These are phyloP conservation scores for Spodoptera littoralis DNA, from an alignment of 2,888 invertebrate genomes.

Conservation along the genomic window DNA sequence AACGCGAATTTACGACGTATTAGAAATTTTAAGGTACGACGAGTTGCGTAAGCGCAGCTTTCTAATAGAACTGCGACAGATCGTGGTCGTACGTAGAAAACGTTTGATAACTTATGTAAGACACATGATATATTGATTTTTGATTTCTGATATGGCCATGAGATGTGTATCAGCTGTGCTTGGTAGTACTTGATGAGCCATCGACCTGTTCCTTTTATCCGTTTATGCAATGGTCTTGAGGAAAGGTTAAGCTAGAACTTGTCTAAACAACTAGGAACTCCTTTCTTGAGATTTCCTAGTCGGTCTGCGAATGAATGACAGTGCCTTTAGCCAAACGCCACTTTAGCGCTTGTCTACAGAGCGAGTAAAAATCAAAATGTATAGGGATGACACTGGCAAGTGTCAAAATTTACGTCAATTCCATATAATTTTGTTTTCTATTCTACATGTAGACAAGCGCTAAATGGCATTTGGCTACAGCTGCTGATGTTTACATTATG, in stretches of 20 bases:
- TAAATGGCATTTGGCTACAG: too few species aligned
- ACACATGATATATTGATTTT: constrained; percentile 48
- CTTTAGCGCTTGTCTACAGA: too few species aligned
- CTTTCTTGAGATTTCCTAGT: too few species aligned
- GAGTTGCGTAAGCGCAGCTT: constrained; percentile 66
- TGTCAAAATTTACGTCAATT: too few species aligned
- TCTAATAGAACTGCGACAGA: constrained; percentile 62
- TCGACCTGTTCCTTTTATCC: constrained; percentile 5
- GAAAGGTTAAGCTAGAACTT: background rate
- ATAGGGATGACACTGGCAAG: too few species aligned
- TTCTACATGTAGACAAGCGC: too few species aligned
- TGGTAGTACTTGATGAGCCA: constrained; percentile 4
- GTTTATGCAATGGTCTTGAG: constrained; percentile 8
- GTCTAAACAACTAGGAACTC: too few species aligned
- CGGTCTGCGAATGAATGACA: too few species aligned
- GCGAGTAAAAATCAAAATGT: too few species aligned
- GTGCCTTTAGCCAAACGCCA: too few species aligned
- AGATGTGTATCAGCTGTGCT: constrained; percentile 29
- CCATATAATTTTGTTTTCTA: too few species aligned
- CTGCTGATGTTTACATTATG: too few species aligned
- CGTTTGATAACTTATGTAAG: constrained; percentile 60
- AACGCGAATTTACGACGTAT: constrained; percentile 65
- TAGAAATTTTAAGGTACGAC: constrained; percentile 67
- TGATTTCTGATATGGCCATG: constrained; percentile 24
- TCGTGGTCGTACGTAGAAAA: constrained; percentile 54